These are phyloP conservation scores for Drosophila meridiana DNA, from an alignment of 2,888 invertebrate genomes.

Conservation along the genomic window DNA sequence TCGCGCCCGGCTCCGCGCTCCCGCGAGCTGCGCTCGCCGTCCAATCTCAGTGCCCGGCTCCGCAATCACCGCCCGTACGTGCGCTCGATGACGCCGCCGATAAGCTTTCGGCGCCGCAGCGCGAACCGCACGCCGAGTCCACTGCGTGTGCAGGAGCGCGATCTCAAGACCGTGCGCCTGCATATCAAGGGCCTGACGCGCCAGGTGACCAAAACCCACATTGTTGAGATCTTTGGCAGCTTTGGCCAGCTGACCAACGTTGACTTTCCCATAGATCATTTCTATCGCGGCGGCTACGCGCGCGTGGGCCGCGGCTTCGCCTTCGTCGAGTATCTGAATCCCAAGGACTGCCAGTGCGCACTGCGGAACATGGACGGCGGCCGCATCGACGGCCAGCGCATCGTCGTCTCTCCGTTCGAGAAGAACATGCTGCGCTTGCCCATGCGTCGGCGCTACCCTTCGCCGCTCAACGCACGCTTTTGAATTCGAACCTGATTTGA, in stretches of 20 bases:
- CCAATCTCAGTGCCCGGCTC: background rate
- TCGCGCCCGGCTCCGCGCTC: background rate
- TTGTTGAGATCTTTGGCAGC: slow-evolving; percentile 55
- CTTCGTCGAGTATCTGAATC: slow-evolving; percentile 48
- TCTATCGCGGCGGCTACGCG: background rate
- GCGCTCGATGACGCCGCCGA: background rate
- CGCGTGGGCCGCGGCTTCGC: slow-evolving; percentile 59
- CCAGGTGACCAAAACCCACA: slow-evolving; percentile 55
- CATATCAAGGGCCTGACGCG: slow-evolving; percentile 55
- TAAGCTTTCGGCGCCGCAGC: slow-evolving; percentile 1
- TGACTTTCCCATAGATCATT: slow-evolving; percentile 55
- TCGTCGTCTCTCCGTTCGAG: slow-evolving; percentile 51
- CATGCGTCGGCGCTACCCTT: slow-evolving; percentile 30
- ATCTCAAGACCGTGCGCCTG: slow-evolving; percentile 33
- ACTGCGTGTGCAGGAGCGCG: background rate
- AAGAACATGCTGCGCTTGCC: slow-evolving; percentile 40
- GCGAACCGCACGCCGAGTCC: background rate
- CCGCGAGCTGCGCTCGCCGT: background rate
- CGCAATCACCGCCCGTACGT: background rate
- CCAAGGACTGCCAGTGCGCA: slow-evolving; percentile 53
- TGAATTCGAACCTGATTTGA: background rate
- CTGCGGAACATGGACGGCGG: slow-evolving; percentile 61
- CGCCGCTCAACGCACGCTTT: background rate
- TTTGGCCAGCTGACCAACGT: slow-evolving; percentile 53
- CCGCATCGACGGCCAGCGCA: slow-evolving; percentile 45